These are phyloP conservation scores for Eleutherodactylus coqui DNA, from an alignment of 2,797 vertebrate species.

Conservation along the genomic window DNA sequence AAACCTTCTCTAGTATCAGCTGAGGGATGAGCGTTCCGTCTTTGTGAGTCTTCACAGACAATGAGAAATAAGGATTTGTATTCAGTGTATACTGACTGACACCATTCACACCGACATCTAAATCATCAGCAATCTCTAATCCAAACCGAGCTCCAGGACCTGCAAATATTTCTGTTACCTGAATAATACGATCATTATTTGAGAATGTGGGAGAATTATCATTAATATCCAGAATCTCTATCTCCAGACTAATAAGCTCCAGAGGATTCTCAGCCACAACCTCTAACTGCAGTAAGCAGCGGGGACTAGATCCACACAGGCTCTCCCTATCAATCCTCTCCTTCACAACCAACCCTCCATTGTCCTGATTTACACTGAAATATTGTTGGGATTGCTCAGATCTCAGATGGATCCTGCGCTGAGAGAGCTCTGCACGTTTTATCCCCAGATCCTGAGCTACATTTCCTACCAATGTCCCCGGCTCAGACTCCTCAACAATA, in stretches of 20 bases:
- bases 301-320: conserved; percentile 73
- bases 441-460: conserved; percentile 56
- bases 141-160: conserved; percentile 83
- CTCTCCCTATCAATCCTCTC: conserved; percentile 80
- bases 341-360: conserved; percentile 36
- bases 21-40: conserved; percentile 52
- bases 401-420: conserved; percentile 36
- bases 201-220: conserved; percentile 44
- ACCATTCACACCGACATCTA: conserved; percentile 68
- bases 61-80: conserved; percentile 49
- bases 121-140: conserved; percentile 91
- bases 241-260: conserved; percentile 73
- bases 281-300: conserved; percentile 76
- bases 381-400: conserved; percentile 37
- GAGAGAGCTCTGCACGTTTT: conserved; percentile 34
- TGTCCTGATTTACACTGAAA: conserved; percentile 47
- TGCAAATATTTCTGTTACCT: conserved; percentile 18
- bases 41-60: conserved; percentile 49
- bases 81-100: conserved; percentile 49
- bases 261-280: conserved; percentile 76
- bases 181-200: not conserved
- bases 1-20: conserved; percentile 40
- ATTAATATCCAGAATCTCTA: conserved; percentile 68
- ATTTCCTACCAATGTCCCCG: conserved; percentile 52
- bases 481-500: conserved; percentile 50